Conservation (phyloP, 1,140 invertebrate species). For the Pissodes strobi region DNA sequence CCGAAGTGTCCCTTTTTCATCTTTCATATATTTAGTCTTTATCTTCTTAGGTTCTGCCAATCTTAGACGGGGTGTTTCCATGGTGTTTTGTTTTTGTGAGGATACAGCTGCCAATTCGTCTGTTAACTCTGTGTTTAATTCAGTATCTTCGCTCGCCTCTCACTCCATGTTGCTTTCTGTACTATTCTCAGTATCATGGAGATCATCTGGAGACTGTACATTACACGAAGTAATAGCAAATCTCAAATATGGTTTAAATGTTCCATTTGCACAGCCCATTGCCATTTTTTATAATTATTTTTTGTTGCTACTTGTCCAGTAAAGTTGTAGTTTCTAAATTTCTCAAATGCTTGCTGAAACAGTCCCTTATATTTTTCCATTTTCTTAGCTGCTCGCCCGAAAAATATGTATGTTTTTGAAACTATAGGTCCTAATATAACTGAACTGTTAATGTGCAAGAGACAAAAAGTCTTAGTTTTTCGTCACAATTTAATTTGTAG, state of each 20-base stretch:
- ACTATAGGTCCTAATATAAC: too few species aligned
- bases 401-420: slow-evolving; percentile 21
- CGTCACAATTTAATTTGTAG: too few species aligned
- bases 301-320: slow-evolving; percentile 12
- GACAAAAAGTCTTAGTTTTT: too few species aligned
- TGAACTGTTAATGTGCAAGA: too few species aligned
- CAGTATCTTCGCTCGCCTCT: too few species aligned
- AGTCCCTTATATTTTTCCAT: slow-evolving; percentile 22
- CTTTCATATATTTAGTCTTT: too few species aligned
- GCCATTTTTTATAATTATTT: slow-evolving; percentile 19
- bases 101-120: slow-evolving; percentile 11
- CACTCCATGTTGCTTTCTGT: too few species aligned
- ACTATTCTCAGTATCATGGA: too few species aligned
- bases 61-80: slow-evolving; percentile 6
- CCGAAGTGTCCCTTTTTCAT: too few species aligned
- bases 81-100: not conserved
- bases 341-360: not conserved
- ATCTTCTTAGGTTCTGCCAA: slow-evolving; percentile 3
- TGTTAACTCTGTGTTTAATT: too few species aligned
- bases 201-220: slow-evolving; percentile 11
- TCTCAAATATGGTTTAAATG: not conserved
- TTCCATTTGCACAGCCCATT: slow-evolving; percentile 1
- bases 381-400: slow-evolving; percentile 14
- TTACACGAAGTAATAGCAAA: slow-evolving; percentile 15
- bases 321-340: slow-evolving; percentile 8